Conservation (phyloP, 2,113 vertebrate genomes). For the Cebus imitator region DNA sequence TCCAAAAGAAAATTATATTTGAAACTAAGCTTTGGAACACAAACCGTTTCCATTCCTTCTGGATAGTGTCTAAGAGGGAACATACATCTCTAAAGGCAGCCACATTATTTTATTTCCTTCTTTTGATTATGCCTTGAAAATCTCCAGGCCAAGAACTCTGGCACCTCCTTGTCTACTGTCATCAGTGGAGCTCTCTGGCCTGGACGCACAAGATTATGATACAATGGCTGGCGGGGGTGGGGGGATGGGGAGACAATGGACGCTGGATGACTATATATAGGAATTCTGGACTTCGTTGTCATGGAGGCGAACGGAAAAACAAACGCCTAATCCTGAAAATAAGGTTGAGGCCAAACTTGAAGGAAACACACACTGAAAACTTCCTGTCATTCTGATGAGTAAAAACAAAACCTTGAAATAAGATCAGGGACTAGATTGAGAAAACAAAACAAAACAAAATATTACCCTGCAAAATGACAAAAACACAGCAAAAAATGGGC, state of each 20-base stretch:
- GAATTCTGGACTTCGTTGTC: conserved; percentile 69
- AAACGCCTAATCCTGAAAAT: conserved; percentile 76
- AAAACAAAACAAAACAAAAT: conserved; percentile 13
- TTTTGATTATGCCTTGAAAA: conserved; percentile 69
- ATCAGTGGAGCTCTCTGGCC: conserved; percentile 56
- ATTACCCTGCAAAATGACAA: conserved; percentile 17
- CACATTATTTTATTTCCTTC: conserved; percentile 66
- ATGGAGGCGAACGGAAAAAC: conserved; percentile 74
- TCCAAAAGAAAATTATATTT: not conserved
- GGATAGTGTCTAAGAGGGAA: conserved; percentile 22
- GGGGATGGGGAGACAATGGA: conserved; percentile 66
- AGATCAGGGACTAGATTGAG: conserved; percentile 58
- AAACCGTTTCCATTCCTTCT: conserved; percentile 33
- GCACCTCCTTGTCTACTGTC: conserved; percentile 52
- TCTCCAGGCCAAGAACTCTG: conserved; percentile 59
- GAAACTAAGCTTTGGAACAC: conserved; percentile 36
- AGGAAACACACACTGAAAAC: conserved; percentile 78
- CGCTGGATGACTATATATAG: conserved; percentile 73
- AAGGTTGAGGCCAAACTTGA: conserved; percentile 70
- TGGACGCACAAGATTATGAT: conserved; percentile 62
- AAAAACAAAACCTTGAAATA: conserved; percentile 76
- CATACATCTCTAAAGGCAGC: conserved; percentile 50
- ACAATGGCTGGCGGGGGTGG: conserved; percentile 56
- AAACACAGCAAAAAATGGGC: not conserved
- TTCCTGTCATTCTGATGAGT: conserved; percentile 78